Evolutionary conservation across 2,888 invertebrate genomes (phyloP), one percentile per base, ranked within the genome.

Genomic region (Hirudinaria manillensis): DNA sequence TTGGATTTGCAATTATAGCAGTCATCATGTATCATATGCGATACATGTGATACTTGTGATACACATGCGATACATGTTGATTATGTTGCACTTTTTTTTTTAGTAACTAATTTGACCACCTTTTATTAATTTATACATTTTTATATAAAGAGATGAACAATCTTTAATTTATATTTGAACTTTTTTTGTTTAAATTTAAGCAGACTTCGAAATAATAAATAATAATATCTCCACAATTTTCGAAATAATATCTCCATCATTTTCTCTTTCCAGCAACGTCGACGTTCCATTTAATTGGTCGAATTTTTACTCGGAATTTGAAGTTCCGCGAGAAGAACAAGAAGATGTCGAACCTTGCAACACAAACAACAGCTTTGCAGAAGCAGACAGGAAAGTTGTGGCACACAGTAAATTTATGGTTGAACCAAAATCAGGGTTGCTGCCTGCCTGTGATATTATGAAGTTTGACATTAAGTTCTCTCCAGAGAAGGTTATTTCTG

Each of bases 371-470:
- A 34, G n/a, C 32, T 2, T 29, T 10, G 27, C 32, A 34, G 34
- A 32, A 34, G 6, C n/a, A n/a, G 68, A 45, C 13, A 45, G 45
- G 45, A 7, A 61, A n/a, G 4, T 61, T 29, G 29, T 61, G 61
- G 13, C 45, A 45, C 10, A 45, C 45, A 45, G 45, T n/a, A 4
- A 7, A 16, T 68, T 34, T 34, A 29, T n/a, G 10, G 2, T 68
- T n/a, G 68, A 68, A 7, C 68, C 68, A 34, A 36, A 10, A 34
- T n/a, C n/a, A n/a, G 68, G 68, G 13, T n/a, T 68, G 4, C 6
- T 68, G n/a, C 68, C 68, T n/a, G 68, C 68, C n/a, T 29, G 68
- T n/a, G 68, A 13, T 19, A 36, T 34, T n/a, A 68, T 68, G 32
- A 34, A 68, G 32, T 68, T 68, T 32, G n/a, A 34, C 32, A 36